Evolutionary conservation across 92 coral and sea anemone species (phyloP), one percentile per base, ranked within the genome.

Genomic region (Blastomussa wellsi): DNA sequence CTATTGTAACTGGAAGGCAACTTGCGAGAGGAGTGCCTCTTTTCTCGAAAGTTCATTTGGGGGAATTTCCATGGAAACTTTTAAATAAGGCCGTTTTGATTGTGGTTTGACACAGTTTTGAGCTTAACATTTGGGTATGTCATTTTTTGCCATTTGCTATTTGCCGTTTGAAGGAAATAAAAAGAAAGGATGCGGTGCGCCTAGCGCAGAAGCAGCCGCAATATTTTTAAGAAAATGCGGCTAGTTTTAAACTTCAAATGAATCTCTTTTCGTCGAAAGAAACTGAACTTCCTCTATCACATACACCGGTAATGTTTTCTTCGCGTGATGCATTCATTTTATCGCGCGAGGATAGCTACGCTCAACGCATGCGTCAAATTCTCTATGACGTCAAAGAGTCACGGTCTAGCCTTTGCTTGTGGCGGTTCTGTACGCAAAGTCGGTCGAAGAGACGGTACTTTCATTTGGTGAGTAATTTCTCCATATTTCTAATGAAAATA

Each of bases 351-450:
- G 53, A 42, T 29, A 5, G 64, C 22, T 26, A 16, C 47, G 57
- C 19, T 15, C 0, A 15, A 47, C 87, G 87, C 87, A 83, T 83
- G 87, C 87, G 87, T 83, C 72, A 39, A 24, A 42, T 20, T 41
- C 47, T 42, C 79, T 28, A 35, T 83, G 87, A 83, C 87, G 87
- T 83, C 80, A 83, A 59, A 74, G 19, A 82, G 80, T 74, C 87
- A 83, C 87, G 80, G 87, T 83, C 67, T 66, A 19, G 26, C 47
- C 44, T 67, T 29, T 35, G 74, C 41, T 32, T 48, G 62, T 80
- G 64, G 84, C 41, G 47, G 67, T 70, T 70, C 77, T 72, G 78
- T 70, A 35, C 69, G 80, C 70, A 64, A 71, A 80, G 71, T 71
- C 13, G 62, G 79, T 74, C 11, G 38, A 29, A 47, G 29, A 53